Evolutionary conservation across 2,888 invertebrate genomes (phyloP).

Genomic region (Clostera curtula): DNA sequence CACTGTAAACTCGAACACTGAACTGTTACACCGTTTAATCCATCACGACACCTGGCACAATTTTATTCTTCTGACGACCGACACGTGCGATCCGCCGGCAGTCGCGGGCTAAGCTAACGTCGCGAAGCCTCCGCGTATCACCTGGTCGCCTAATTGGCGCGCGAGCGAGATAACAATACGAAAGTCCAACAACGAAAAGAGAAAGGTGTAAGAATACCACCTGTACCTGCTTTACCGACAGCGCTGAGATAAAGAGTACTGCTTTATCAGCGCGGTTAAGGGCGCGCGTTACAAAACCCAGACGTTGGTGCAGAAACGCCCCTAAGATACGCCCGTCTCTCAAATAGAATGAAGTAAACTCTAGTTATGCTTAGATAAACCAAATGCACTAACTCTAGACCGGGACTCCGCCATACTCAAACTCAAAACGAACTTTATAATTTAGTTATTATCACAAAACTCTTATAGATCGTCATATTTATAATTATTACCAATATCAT

Average conservation of each 20-base stretch:
- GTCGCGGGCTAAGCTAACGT: constrained; percentile 50
- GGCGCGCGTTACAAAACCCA: constrained; percentile 44
- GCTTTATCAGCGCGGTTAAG: constrained; percentile 29
- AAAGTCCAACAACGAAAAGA: constrained; percentile 45
- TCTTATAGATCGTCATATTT: no score
- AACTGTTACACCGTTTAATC: constrained; percentile 52
- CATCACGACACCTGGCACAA: constrained; percentile 56
- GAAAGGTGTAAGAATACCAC: constrained; percentile 46
- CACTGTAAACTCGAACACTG: constrained; percentile 24
- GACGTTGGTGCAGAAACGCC: constrained; percentile 16
- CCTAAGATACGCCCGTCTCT: no score
- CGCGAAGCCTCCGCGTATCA: constrained; percentile 34
- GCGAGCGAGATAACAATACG: constrained; percentile 44
- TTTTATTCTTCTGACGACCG: constrained; percentile 22
- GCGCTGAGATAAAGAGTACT: constrained; percentile 11
- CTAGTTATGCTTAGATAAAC: no score
- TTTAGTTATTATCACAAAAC: no score
- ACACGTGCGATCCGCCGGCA: constrained; percentile 42
- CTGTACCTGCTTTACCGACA: constrained; percentile 49
- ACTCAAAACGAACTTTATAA: no score
- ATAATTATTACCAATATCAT: no score
- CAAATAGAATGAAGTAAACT: no score
- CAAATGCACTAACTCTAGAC: no score
- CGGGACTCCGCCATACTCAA: no score
- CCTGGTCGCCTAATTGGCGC: constrained; percentile 45